Evolutionary conservation across 1,140 invertebrate genomes (phyloP).

Genomic region (Antheraea pernyi): DNA sequence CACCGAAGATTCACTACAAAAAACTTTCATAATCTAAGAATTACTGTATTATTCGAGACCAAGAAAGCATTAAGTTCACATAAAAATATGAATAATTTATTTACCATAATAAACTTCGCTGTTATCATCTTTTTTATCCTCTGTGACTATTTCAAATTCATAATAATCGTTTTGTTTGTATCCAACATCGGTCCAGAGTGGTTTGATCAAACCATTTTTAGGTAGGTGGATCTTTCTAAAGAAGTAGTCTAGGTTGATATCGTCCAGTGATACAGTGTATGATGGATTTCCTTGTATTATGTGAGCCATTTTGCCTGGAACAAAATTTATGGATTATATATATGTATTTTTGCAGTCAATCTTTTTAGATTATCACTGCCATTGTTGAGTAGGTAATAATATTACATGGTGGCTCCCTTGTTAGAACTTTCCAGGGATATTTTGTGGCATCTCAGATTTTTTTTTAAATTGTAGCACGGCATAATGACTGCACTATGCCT

Average conservation of each 20-base stretch:
- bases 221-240: neutral
- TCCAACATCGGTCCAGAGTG: neutral
- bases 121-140: neutral
- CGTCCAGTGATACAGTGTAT: neutral
- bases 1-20: no score
- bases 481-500: no score
- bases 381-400: no score
- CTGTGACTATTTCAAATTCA: neutral
- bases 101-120: neutral
- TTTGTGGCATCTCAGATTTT: no score
- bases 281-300: neutral
- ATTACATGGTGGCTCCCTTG: no score
- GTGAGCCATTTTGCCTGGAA: neutral
- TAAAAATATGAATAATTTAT: neutral
- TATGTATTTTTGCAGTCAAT: no score
- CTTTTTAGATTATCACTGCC: no score
- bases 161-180: neutral
- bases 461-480: no score
- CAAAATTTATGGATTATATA: neutral
- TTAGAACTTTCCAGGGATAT: no score
- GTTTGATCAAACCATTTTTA: slow-evolving; percentile 1
- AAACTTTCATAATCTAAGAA: no score
- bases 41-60: no score
- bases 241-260: neutral
- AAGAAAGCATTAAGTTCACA: no score